Evolutionary conservation across 2,113 vertebrate species (phyloP).

Genomic region (Hyperopisus bebe): DNA sequence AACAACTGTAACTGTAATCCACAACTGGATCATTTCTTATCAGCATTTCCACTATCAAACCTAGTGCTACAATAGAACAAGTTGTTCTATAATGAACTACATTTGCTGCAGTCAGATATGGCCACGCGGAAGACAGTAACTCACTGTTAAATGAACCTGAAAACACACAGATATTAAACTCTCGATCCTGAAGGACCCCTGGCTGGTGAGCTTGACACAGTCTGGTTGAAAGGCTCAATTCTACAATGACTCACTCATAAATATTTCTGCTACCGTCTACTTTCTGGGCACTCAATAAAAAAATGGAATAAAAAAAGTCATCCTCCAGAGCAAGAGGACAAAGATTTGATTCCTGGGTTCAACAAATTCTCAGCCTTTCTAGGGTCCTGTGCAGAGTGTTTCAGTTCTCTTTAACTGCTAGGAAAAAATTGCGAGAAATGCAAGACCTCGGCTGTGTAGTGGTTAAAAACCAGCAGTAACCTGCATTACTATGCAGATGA

Average conservation of each 20-base stretch:
- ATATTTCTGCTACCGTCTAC: not conserved
- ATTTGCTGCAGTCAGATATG: not conserved
- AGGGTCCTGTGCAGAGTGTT: not conserved
- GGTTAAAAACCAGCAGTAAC: not conserved
- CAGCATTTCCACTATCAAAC: not conserved
- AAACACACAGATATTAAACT: not conserved
- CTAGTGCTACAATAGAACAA: not conserved
- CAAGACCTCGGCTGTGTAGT: not conserved
- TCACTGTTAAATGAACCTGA: not conserved
- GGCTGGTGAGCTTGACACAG: not conserved
- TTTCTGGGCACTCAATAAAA: not conserved
- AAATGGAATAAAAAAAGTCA: not conserved
- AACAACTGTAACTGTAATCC: not conserved
- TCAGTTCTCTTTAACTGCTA: not conserved
- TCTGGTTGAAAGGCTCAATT: not conserved
- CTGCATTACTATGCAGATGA: not conserved
- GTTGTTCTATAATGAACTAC: not conserved
- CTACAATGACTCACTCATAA: not conserved
- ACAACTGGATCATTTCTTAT: not conserved
- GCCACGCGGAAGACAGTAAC: not conserved
- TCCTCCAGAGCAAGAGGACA: not conserved
- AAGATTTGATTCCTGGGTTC: not conserved
- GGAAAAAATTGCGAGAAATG: not conserved
- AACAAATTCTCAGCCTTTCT: not conserved
- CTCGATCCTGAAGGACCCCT: too few relatives aligned